Evolutionary conservation across 2,888 invertebrate genomes (phyloP), one percentile per base, ranked within the genome.

Genomic region (Dermolepida albohirtum): DNA sequence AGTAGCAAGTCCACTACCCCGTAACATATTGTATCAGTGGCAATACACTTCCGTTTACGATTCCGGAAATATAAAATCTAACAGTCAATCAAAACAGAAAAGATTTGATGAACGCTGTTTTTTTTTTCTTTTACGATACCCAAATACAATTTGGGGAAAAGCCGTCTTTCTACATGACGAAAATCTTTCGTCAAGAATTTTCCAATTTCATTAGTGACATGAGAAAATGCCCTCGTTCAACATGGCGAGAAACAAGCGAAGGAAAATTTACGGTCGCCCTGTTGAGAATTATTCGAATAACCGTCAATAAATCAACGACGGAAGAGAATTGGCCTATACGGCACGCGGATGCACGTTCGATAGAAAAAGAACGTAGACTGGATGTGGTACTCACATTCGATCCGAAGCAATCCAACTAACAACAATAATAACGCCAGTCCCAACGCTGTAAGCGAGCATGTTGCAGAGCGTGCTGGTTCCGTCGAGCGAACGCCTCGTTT

Each of bases 351-450:
- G 22, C 17, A 11, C 16, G 7, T 11, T 12, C 22, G 59, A 11
- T 12, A 12, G 51, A 51, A 54, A 69, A 71, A 63, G 71, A 73
- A 16, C 67, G 59, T 40, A 73, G 11, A 8, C 5, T 1, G 29
- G 29, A 4, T 29, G 29, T 29, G 29, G 29, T 29, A 6, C 6
- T 5, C 8, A 7, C 6, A 34, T 7, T 5, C 10, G 34, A 34
- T 1, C 10, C 34, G 34, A 34, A 34, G 34, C 34, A 34, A 34
- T 34, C 34, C 34, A 29, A 34, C 34, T 34, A 34, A 34, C 34
- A 34, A 34, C 34, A 34, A 34, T 34, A 34, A 34, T 34, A 6
- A 2, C 34, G 34, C 5, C 29, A 29, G 5, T 29, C 6, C 34
- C 34, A 10, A 34, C 6, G 4, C 34, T 8, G 6, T 6, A 34